Evolutionary conservation across 2,888 invertebrate species (phyloP).

Genomic region (Drosophila meridiana): DNA sequence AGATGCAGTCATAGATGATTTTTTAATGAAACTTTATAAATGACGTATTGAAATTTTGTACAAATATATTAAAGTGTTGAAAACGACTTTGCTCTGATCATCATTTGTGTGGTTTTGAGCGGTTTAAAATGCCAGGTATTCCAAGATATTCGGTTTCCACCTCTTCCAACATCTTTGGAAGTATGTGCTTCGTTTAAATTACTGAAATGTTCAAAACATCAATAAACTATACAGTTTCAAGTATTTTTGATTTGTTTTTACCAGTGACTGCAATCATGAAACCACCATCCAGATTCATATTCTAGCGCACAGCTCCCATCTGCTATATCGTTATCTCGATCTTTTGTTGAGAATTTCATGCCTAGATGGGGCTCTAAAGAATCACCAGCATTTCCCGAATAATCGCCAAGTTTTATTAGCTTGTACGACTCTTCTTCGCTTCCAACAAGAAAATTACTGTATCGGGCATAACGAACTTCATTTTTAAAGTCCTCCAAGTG

Average conservation of each 20-base stretch:
- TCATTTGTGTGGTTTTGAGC: background rate
- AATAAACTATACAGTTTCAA: background rate
- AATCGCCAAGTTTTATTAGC: constrained; percentile 88
- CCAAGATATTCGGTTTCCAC: background rate
- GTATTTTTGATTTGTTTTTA: background rate
- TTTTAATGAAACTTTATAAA: too few species aligned
- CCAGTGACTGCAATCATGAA: constrained; percentile 86
- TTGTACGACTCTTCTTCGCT: constrained; percentile 88
- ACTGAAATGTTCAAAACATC: background rate
- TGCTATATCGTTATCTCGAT: constrained; percentile 88
- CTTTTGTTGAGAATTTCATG: constrained; percentile 88
- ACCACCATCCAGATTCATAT: constrained; percentile 91
- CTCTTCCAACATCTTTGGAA: background rate
- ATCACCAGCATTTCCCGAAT: constrained; percentile 86
- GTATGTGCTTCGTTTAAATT: background rate
- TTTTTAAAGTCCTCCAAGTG: constrained; percentile 87
- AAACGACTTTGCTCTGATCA: background rate
- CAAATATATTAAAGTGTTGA: background rate
- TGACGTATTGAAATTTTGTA: background rate
- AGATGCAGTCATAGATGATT: too few species aligned
- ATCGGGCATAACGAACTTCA: constrained; percentile 87
- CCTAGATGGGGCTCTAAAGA: constrained; percentile 88
- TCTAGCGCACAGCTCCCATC: constrained; percentile 86
- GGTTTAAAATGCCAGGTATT: background rate
- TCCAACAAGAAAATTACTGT: constrained; percentile 88